Conservation (phyloP, 2,888 invertebrate species). For the Mechanitis messenoides region DNA sequence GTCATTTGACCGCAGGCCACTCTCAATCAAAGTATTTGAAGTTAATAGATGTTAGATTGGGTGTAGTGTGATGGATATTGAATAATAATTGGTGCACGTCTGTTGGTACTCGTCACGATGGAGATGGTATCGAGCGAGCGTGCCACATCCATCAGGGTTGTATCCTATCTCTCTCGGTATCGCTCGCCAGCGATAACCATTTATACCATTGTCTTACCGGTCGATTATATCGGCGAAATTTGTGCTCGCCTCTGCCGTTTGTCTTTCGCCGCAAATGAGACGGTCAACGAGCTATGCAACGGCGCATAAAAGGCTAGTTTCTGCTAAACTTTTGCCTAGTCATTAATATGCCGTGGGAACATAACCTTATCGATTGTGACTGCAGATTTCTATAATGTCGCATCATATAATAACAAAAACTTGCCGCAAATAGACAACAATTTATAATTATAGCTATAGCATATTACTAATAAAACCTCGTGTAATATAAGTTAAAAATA, state of each 20-base stretch:
- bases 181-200: constrained; percentile 64
- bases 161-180: constrained; percentile 59
- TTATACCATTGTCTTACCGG: constrained; percentile 38
- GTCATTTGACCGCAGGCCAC: constrained; percentile 61
- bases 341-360: constrained; percentile 71
- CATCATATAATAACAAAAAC: not conserved
- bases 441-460: no score
- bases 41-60: constrained; percentile 28
- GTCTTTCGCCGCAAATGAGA: constrained; percentile 74
- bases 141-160: constrained; percentile 71
- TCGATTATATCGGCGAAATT: constrained; percentile 72
- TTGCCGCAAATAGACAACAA: no score
- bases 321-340: constrained; percentile 65
- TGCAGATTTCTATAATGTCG: constrained; percentile 16
- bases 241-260: constrained; percentile 68
- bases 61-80: constrained; percentile 47
- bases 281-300: constrained; percentile 54
- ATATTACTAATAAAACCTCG: not conserved
- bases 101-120: constrained; percentile 55
- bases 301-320: constrained; percentile 64
- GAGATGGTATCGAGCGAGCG: constrained; percentile 67
- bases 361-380: constrained; percentile 28
- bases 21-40: constrained; percentile 44
- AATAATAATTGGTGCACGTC: constrained; percentile 73
- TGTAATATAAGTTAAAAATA: no score